A percentile compares a stretch with the other conserved stretches of the same genome.
Conservation (phyloP, 1,140 invertebrate species). For the Drosophila varians region DNA sequence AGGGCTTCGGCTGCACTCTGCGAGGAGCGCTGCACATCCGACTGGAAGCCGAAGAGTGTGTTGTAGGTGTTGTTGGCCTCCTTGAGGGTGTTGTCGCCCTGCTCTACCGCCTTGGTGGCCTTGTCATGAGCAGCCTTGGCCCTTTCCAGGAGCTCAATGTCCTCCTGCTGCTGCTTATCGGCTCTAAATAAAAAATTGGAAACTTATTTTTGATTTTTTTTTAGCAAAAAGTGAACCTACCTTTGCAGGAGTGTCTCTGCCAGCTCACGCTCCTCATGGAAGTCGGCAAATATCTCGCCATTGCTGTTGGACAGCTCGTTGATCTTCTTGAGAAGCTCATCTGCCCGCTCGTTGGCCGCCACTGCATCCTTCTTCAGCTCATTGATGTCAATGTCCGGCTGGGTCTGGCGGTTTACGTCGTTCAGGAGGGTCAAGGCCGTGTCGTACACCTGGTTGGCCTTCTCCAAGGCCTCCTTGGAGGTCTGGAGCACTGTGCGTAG, state of each 20-base stretch:
- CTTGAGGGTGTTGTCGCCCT: conserved; percentile 92
- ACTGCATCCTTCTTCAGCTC: conserved; percentile 88
- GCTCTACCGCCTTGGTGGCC: conserved; percentile 91
- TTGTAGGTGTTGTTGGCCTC: conserved; percentile 94
- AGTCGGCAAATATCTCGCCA: conserved; percentile 67
- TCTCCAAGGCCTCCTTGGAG: conserved; percentile 88
- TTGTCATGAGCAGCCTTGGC: conserved; percentile 88
- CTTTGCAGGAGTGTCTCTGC: conserved; percentile 88
- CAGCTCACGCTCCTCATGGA: conserved; percentile 85
- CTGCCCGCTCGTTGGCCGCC: conserved; percentile 85
- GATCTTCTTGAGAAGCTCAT: conserved; percentile 60
- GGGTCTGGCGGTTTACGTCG: conserved; percentile 89
- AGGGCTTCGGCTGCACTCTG: conserved; percentile 89
- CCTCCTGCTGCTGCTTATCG: conserved; percentile 80
- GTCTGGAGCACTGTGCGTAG: conserved; percentile 88
- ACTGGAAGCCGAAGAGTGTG: conserved; percentile 92
- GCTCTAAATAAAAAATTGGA: conserved; percentile 41
- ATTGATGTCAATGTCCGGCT: conserved; percentile 90
- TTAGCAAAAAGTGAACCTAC: conserved; percentile 78
- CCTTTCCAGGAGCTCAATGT: conserved; percentile 85
- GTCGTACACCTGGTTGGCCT: conserved; percentile 90
- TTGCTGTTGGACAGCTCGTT: conserved; percentile 66
- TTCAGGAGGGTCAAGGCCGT: conserved; percentile 91
- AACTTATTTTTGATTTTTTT: neutral
- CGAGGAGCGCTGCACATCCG: conserved; percentile 92